Evolutionary conservation across 2,113 vertebrate species (phyloP), one percentile per base, ranked within the genome.

Genomic region (Siniperca chuatsi): DNA sequence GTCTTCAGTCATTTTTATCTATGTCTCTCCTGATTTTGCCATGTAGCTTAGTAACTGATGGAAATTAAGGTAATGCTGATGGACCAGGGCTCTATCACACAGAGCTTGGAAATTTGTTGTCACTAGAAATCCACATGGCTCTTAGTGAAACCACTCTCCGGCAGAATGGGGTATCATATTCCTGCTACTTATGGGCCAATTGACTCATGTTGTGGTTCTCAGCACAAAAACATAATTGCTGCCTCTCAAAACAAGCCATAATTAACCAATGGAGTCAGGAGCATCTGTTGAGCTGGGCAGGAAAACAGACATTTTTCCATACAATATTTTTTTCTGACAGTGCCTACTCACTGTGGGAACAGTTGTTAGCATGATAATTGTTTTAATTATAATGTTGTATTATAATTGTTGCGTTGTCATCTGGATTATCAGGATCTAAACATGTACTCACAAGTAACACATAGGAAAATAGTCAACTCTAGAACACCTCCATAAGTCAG

Each of bases 161-260:
- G 40, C 76, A 90, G 83, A 91, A 82, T 83, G 66, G 75, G 81
- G 87, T 88, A 83, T 87, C 85, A 48, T 82, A 86, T 87, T 88
- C 73, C 75, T 65, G 82, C 78, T 87, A 88, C 79, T 91, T 79
- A 78, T 52, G 57, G 29, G 77, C 86, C 90, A 90, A 83, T 88
- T 86, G 82, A 90, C 83, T 93, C 87, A 42, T 87, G 80, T 92
- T 90, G 87, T 86, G 87, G 86, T 89, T 86, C 82, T 89, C 73
- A 77, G 74, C 83, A 86, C 74, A 91, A 91, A 94, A 92, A 87
- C 90, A 90, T 93, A 94, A 95, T 90, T 89, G 83, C 89, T 91
- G 81, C 91, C 88, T 93, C 89, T 92, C 86, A 82, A 93, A 93
- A 91, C 78, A 89, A 91, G 93, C 90, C 87, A 81, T 93, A 93